These are phyloP conservation scores for Procavia capensis DNA, from an alignment of 2,113 vertebrate genomes.

Conservation along the genomic window DNA sequence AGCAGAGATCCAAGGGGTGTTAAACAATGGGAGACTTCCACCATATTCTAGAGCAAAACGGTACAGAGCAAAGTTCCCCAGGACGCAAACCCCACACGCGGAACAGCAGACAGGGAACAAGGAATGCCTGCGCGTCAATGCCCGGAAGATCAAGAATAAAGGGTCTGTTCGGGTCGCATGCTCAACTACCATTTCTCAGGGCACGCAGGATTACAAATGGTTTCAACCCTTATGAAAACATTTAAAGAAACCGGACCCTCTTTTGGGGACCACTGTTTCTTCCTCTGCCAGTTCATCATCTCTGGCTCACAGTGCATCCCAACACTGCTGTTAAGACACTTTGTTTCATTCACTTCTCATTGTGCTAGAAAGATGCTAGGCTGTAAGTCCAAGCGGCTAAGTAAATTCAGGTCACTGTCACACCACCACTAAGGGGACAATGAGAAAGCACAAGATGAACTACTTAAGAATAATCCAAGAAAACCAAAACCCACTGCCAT, in stretches of 20 bases:
- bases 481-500: not conserved
- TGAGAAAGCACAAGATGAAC: not conserved
- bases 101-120: not conserved
- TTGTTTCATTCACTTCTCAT: not conserved
- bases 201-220: slow-evolving; percentile 9
- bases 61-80: not conserved
- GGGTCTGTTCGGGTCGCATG: not conserved
- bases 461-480: not conserved
- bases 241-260: not conserved
- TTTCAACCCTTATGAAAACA: slow-evolving; percentile 34
- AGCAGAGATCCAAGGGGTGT: not conserved
- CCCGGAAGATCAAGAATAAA: not conserved
- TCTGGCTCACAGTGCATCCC: not conserved
- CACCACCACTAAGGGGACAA: not conserved
- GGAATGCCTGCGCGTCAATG: not conserved
- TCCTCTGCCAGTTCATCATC: not conserved
- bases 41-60: not conserved
- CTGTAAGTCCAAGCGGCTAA: slow-evolving; percentile 13
- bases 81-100: not conserved
- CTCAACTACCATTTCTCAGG: not conserved
- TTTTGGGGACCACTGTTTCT: not conserved
- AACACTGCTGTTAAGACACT: not conserved
- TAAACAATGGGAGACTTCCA: not conserved
- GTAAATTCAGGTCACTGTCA: not conserved
- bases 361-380: not conserved